Percentiles rank a stretch among this genome's conserved stretches.
Conservation (phyloP, 1,140 invertebrate species). For the Planococcus citri region DNA sequence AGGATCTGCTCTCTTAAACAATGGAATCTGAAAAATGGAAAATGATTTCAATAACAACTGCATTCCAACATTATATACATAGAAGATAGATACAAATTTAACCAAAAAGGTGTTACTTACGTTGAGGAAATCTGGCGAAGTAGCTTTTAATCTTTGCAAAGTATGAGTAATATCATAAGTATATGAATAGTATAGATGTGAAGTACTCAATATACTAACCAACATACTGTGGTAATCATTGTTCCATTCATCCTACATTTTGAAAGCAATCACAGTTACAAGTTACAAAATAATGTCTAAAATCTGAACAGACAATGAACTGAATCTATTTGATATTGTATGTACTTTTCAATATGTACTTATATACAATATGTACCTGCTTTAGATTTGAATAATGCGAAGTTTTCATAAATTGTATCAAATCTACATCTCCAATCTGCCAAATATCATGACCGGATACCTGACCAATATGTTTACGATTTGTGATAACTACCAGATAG, state of each 20-base stretch:
- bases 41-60: neutral
- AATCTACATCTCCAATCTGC: slow-evolving; percentile 65
- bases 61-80: no score
- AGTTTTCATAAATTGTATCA: slow-evolving; percentile 75
- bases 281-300: no score
- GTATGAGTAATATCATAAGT: slow-evolving; percentile 88
- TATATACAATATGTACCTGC: slow-evolving; percentile 43
- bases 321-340: no score
- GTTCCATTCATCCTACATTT: slow-evolving; percentile 58
- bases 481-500: slow-evolving; percentile 83
- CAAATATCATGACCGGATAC: slow-evolving; percentile 77
- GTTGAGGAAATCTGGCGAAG: slow-evolving; percentile 69
- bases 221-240: slow-evolving; percentile 68
- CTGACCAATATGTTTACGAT: slow-evolving; percentile 68
- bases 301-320: no score
- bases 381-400: slow-evolving; percentile 71
- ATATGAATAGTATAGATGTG: slow-evolving; percentile 83
- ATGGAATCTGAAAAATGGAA: slow-evolving; percentile 40
- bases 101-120: slow-evolving; percentile 33
- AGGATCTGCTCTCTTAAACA: slow-evolving; percentile 65
- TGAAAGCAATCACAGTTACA: slow-evolving; percentile 15
- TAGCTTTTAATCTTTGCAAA: slow-evolving; percentile 76
- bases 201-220: slow-evolving; percentile 59
- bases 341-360: no score
- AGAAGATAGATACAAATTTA: slow-evolving; percentile 10